A percentile compares a stretch with the other conserved stretches of the same genome.
phyloP scores from a whole-genome alignment of 2,888 invertebrate genomes.

The Bhutanitis thaidina region DNA sequence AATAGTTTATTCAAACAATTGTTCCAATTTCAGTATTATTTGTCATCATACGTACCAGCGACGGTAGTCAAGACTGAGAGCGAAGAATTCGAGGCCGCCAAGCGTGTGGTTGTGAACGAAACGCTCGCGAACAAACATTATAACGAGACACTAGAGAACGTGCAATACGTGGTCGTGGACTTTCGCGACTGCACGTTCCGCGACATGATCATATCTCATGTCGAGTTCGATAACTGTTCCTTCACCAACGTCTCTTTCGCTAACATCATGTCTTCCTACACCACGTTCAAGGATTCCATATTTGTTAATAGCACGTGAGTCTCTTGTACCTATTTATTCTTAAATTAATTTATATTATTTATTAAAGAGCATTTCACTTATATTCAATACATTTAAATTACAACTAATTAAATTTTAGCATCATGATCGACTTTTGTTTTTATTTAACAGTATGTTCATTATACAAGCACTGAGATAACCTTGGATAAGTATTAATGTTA shows the following conservation, averaged over 20 bases:
- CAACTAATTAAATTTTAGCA: no score
- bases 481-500: no score
- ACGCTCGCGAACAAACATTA: conserved; percentile 67
- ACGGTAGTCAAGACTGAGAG: conserved; percentile 66
- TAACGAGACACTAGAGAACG: conserved; percentile 81
- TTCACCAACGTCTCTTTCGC: conserved; percentile 85
- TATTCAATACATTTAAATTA: no score
- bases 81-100: conserved; percentile 45
- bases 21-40: conserved; percentile 57
- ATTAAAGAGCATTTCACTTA: no score
- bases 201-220: conserved; percentile 85
- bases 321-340: no score
- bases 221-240: conserved; percentile 84
- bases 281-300: conserved; percentile 81
- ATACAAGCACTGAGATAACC: no score
- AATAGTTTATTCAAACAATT: no score
- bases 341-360: no score
- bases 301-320: conserved; percentile 83
- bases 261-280: conserved; percentile 85
- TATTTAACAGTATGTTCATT: no score
- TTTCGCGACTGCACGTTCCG: conserved; percentile 84
- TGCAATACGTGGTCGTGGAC: conserved; percentile 78
- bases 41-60: conserved; percentile 76
- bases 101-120: conserved; percentile 43
- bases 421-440: no score